Evolutionary conservation across 92 coral and sea anemone species (phyloP), one percentile per base, ranked within the genome.

Genomic region (Porites lobata): DNA sequence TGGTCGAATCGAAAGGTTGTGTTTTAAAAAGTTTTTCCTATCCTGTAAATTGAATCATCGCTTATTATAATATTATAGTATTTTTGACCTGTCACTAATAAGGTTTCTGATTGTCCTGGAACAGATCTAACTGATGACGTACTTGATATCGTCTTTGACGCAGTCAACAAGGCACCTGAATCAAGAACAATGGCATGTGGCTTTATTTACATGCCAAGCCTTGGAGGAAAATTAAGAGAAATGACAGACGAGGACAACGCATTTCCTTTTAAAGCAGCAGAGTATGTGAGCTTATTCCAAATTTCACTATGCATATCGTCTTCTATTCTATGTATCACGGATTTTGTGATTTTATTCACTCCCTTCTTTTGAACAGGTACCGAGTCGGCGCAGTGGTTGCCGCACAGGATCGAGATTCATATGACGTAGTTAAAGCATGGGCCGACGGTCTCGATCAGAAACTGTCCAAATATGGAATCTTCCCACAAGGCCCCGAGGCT

Each of bases 101-200:
- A 14, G 11, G 61, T 56, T 56, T 56, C 61, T 56, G 61, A 56
- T 56, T 10, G 13, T 56, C 15, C 61, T 56, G 4, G 15, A 56
- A 22, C 85, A 94, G 98, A 94, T 63, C 91, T 94, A 1, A 94
- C 86, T 32, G 98, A 94, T 69, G 98, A 90, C 7, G 72, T 84
- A 9, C 50, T 94, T 52, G 92, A 90, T 79, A 90, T 89, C 58
- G 67, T 94, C 9, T 57, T 92, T 50, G 92, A 82, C 10, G 86
- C 75, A 6, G 71, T 92, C 21, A 67, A 66, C 64, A 82, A 88
- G 14, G 85, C 81, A 7, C 91, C 92, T 1, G 81, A 79, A 50
- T 22, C 88, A 6, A 69, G 83, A 53, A 64, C 52, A 59, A 63
- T 79, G n/a, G 12, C 87, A 18, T 88, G 82, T 47, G 80, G 93